Percentiles rank a stretch among this genome's conserved stretches.
phyloP scores from a whole-genome alignment of 2,797 vertebrate genomes.

The Morus bassanus region DNA sequence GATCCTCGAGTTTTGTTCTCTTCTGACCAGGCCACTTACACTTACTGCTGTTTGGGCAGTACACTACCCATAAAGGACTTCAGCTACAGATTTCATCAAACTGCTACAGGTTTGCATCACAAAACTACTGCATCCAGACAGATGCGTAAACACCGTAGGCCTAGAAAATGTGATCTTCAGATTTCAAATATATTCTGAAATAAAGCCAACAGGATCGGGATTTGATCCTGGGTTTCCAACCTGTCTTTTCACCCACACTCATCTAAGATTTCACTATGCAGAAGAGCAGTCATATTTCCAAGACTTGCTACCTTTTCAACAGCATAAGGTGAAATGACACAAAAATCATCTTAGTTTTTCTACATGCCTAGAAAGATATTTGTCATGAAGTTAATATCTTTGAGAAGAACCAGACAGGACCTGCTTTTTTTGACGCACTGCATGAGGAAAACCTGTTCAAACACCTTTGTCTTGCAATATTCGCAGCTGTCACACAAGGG shows the following conservation, averaged over 20 bases:
- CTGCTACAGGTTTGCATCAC: background rate
- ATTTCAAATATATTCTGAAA: background rate
- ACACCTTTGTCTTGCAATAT: background rate
- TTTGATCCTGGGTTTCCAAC: background rate
- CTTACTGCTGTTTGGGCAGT: background rate
- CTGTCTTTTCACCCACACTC: background rate
- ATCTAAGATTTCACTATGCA: background rate
- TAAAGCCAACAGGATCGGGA: background rate
- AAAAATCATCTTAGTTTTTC: background rate
- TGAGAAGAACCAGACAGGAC: background rate
- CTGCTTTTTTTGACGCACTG: background rate
- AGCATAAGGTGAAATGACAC: accelerated
- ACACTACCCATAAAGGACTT: background rate
- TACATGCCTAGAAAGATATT: background rate
- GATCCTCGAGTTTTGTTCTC: background rate
- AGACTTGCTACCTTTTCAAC: background rate
- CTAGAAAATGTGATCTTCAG: background rate
- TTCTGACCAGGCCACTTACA: background rate
- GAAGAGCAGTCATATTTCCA: background rate
- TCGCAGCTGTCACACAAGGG: background rate
- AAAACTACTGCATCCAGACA: background rate
- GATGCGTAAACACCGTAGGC: no score
- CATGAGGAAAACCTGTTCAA: background rate
- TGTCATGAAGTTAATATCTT: accelerated
- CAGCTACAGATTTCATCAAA: background rate